These are phyloP conservation scores for Sminthurinus signatus DNA, from an alignment of 1,140 invertebrate genomes.

Conservation along the genomic window DNA sequence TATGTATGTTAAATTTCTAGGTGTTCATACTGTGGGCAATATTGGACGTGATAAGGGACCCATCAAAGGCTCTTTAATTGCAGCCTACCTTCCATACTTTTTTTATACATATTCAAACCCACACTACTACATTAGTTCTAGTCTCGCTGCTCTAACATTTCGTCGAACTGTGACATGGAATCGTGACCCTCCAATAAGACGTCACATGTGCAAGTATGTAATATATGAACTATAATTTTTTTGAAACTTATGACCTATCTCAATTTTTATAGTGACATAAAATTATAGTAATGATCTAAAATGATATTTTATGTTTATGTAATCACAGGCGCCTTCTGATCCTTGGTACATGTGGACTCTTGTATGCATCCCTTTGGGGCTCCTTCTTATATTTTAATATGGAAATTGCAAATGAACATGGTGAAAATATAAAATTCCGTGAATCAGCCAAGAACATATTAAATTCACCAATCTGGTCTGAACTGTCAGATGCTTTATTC, in stretches of 20 bases:
- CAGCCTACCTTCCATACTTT: slow-evolving; percentile 58
- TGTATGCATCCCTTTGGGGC: slow-evolving; percentile 68
- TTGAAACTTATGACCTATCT: not conserved
- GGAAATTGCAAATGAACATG: slow-evolving; percentile 73
- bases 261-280: not conserved
- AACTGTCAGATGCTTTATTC: slow-evolving; percentile 65
- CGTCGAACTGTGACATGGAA: slow-evolving; percentile 73
- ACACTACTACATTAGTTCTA: slow-evolving; percentile 60
- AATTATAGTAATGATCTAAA: not conserved
- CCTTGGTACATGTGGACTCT: slow-evolving; percentile 53
- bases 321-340: slow-evolving; percentile 45
- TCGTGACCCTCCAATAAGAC: slow-evolving; percentile 53
- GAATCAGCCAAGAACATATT: slow-evolving; percentile 85
- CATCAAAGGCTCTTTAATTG: slow-evolving; percentile 60
- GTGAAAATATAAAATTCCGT: slow-evolving; percentile 75
- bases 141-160: slow-evolving; percentile 56
- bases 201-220: slow-evolving; percentile 48
- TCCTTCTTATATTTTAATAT: slow-evolving; percentile 86
- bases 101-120: slow-evolving; percentile 60
- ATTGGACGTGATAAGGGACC: slow-evolving; percentile 70
- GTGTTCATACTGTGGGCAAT: slow-evolving; percentile 83
- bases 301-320: not conserved
- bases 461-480: slow-evolving; percentile 71
- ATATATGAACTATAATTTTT: not conserved
- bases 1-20: no score